These are phyloP conservation scores for Acholoe squamosa DNA, from an alignment of 2,888 invertebrate species.

Conservation along the genomic window DNA sequence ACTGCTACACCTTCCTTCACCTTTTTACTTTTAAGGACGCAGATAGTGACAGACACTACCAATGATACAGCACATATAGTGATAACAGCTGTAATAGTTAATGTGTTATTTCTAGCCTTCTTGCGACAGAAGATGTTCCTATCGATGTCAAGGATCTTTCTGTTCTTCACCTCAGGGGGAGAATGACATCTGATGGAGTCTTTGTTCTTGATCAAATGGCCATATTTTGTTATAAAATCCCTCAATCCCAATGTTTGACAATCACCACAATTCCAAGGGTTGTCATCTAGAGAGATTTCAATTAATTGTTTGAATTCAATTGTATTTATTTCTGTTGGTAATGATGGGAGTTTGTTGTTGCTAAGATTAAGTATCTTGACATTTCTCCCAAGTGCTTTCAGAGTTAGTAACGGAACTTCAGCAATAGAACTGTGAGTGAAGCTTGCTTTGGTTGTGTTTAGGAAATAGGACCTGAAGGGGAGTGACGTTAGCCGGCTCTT, in stretches of 20 bases:
- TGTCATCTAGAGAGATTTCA: background rate
- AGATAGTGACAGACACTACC: too few species aligned
- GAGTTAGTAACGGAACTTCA: background rate
- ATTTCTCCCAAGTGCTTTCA: background rate
- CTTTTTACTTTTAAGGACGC: too few species aligned
- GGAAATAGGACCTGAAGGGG: background rate
- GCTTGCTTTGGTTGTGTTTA: background rate
- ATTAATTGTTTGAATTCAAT: background rate
- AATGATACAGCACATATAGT: too few species aligned
- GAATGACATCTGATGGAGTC: too few species aligned
- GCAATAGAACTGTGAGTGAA: background rate
- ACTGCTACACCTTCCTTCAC: too few species aligned
- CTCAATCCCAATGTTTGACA: background rate
- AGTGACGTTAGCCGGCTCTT: background rate
- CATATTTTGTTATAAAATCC: too few species aligned
- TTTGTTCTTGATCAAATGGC: too few species aligned
- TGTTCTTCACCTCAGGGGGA: too few species aligned
- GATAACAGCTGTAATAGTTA: too few species aligned
- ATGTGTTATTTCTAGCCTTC: too few species aligned
- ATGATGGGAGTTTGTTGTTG: background rate
- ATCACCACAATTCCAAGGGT: conserved; percentile 1
- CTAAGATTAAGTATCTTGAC: background rate
- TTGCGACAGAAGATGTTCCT: too few species aligned
- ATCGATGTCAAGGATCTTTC: too few species aligned
- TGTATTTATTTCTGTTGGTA: background rate